phyloP scores from a whole-genome alignment of 2,113 vertebrate genomes.

The Cyprinodon variegatus region DNA sequence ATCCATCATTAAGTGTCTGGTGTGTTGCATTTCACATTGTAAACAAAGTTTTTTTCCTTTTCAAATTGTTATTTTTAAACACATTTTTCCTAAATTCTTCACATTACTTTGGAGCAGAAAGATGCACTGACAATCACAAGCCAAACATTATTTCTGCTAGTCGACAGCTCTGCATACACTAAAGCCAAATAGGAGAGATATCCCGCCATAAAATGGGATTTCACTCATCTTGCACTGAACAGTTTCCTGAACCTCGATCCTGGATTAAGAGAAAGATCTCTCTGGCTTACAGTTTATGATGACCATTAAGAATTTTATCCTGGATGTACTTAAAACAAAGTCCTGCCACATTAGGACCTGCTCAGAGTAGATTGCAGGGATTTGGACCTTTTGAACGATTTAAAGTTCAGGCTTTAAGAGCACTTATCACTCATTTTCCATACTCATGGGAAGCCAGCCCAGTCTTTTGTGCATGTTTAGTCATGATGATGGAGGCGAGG shows the following conservation, averaged over 20 bases:
- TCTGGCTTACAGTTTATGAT: conserved; percentile 76
- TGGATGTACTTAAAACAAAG: conserved; percentile 73
- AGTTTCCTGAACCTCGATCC: conserved; percentile 60
- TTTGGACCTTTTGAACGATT: conserved; percentile 71
- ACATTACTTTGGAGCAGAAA: conserved; percentile 27
- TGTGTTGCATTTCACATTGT: no score
- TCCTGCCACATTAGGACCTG: conserved; percentile 67
- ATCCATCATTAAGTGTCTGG: no score
- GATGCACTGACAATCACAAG: conserved; percentile 39
- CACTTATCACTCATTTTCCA: conserved; percentile 67
- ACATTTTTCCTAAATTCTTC: conserved; percentile 47
- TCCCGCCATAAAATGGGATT: conserved; percentile 63
- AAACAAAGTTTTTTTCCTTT: background rate
- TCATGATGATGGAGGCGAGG: conserved; percentile 51
- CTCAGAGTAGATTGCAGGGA: conserved; percentile 73
- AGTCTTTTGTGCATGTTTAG: conserved; percentile 41
- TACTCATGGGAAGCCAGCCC: conserved; percentile 30
- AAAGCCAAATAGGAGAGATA: conserved; percentile 31
- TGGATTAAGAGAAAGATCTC: conserved; percentile 74
- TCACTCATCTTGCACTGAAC: conserved; percentile 48
- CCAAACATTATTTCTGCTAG: conserved; percentile 50
- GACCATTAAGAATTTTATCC: conserved; percentile 77
- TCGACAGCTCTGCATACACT: conserved; percentile 17
- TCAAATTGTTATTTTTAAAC: conserved; percentile 34
- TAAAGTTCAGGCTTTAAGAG: conserved; percentile 69